These are phyloP conservation scores for Antigone vipio DNA, from an alignment of 2,113 vertebrate species.

Conservation along the genomic window DNA sequence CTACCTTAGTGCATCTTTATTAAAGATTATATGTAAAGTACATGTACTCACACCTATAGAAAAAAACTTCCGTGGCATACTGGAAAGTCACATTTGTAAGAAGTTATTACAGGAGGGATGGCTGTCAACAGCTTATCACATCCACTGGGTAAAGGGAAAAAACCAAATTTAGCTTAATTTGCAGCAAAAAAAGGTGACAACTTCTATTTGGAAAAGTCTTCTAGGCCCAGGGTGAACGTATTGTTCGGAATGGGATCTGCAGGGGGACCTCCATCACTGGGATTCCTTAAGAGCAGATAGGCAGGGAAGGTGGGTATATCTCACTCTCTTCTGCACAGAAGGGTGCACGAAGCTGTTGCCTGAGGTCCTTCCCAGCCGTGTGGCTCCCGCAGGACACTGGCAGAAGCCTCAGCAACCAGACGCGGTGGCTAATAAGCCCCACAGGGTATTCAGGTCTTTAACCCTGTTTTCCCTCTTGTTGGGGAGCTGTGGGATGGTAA, in stretches of 20 bases:
- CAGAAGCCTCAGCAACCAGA: not conserved
- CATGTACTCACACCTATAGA: not conserved
- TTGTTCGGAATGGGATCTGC: not conserved
- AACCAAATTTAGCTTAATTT: not conserved
- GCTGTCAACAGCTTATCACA: not conserved
- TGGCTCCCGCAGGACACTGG: not conserved
- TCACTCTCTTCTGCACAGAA: not conserved
- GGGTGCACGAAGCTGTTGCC: not conserved
- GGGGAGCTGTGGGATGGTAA: not conserved
- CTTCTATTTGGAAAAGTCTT: not conserved
- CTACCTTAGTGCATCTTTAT: not conserved
- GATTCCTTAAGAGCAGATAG: not conserved
- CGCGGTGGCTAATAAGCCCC: not conserved
- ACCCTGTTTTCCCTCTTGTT: not conserved
- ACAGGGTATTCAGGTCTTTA: not conserved
- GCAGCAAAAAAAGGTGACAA: not conserved
- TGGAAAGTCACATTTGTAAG: not conserved
- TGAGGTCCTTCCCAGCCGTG: not conserved
- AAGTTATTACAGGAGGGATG: not conserved
- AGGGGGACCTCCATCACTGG: not conserved
- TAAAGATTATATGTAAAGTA: not conserved
- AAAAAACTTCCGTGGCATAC: not conserved
- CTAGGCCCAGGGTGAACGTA: not conserved
- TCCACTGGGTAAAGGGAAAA: not conserved
- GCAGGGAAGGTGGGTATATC: not conserved